phyloP scores from a whole-genome alignment of 1,140 invertebrate genomes.

The Drosophila rhopaloa region DNA sequence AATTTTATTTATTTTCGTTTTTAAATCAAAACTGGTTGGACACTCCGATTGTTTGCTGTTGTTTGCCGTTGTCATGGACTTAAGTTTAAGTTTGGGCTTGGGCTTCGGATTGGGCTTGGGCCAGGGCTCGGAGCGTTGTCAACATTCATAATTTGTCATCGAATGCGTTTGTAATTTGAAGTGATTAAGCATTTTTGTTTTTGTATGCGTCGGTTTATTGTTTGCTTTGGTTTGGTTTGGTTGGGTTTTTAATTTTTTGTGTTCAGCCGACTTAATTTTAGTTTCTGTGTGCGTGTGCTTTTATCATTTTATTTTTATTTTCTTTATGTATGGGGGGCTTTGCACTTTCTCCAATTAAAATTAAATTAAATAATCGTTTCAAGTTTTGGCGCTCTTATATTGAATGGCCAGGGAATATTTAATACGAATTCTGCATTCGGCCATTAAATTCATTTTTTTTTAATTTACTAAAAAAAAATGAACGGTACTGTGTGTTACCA shows the following conservation, averaged over 20 bases:
- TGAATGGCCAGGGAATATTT: not conserved
- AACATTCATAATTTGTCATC: conserved; percentile 79
- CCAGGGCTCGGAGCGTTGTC: conserved; percentile 40
- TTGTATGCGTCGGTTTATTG: conserved; percentile 23
- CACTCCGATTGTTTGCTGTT: conserved; percentile 69
- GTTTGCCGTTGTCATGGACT: conserved; percentile 58
- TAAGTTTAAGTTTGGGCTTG: conserved; percentile 19
- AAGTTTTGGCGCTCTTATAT: conserved; percentile 16
- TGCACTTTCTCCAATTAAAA: conserved; percentile 81
- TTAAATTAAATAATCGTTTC: conserved; percentile 73
- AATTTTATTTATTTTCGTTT: conserved; percentile 76
- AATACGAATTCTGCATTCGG: not conserved
- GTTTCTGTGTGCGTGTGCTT: conserved; percentile 33
- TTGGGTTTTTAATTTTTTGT: conserved; percentile 37
- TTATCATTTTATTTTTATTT: conserved; percentile 28
- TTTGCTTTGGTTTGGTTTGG: conserved; percentile 42
- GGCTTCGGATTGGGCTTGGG: conserved; percentile 18
- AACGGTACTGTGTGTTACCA: too few relatives aligned
- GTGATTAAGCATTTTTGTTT: conserved; percentile 71
- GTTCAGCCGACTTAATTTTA: conserved; percentile 36
- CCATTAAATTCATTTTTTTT: too few relatives aligned
- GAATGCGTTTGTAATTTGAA: conserved; percentile 74
- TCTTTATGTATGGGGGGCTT: conserved; percentile 46
- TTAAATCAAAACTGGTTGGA: conserved; percentile 69
- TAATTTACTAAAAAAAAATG: too few relatives aligned